A percentile compares a stretch with the other conserved stretches of the same genome.
Evolutionary conservation across 2,113 vertebrate genomes (phyloP).

Genomic region (Ctenodactylus gundi): DNA sequence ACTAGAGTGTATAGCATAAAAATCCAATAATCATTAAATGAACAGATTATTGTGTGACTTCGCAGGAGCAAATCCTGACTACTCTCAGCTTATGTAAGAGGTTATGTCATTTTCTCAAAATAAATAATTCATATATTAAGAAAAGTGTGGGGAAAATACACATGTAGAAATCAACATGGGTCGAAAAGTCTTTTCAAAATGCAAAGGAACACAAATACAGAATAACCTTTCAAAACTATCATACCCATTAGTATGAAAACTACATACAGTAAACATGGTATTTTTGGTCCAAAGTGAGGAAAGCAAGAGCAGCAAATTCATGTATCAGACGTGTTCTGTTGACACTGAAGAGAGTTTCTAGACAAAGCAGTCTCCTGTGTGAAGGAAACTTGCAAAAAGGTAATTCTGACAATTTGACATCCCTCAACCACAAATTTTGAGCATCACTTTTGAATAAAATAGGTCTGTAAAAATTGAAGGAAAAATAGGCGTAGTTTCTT

Average conservation of each 20-base stretch:
- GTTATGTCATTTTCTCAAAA: slow-evolving; percentile 1
- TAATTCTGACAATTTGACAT: slow-evolving; percentile 45
- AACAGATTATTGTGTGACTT: slow-evolving; percentile 37
- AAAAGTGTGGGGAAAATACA: not conserved
- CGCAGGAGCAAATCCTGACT: not conserved
- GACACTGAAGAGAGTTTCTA: not conserved
- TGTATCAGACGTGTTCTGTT: slow-evolving; percentile 16
- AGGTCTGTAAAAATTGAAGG: slow-evolving; percentile 24
- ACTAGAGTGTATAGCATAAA: not conserved
- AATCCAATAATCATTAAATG: not conserved
- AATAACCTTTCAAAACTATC: slow-evolving; percentile 21
- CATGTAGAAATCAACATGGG: not conserved
- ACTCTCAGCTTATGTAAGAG: slow-evolving; percentile 1
- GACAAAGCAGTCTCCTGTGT: not conserved
- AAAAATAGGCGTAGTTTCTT: not conserved
- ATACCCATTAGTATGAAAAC: not conserved
- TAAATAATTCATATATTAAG: not conserved
- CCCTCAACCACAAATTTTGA: slow-evolving; percentile 41
- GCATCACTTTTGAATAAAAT: slow-evolving; percentile 19
- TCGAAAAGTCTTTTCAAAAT: slow-evolving; percentile 22
- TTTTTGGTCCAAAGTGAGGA: slow-evolving; percentile 24
- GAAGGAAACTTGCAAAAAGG: slow-evolving; percentile 1
- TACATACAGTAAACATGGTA: not conserved
- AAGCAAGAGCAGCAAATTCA: not conserved
- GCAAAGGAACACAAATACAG: not conserved